Conservation (phyloP, 35 echinoderm and acorn worm species). For the Acanthaster planci region DNA sequence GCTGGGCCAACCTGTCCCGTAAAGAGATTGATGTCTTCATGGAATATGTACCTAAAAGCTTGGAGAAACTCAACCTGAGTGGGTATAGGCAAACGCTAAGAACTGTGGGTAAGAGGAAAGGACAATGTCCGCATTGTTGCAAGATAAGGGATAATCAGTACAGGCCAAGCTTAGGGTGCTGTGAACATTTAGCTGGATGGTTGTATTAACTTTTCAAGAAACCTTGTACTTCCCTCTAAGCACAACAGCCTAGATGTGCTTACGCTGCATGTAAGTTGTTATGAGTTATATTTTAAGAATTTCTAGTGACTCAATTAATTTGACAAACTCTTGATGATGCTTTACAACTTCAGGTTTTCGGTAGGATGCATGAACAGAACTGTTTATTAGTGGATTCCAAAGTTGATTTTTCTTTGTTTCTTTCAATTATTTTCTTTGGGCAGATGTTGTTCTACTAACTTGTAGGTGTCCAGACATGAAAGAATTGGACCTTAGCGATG, state of each 20-base stretch:
- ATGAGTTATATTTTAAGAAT: no score
- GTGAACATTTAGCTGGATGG: no score
- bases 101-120: constrained; percentile 39
- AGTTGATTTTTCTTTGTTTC: constrained; percentile 4
- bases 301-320: no score
- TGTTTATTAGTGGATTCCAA: background rate
- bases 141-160: no score
- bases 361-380: background rate
- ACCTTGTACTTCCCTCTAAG: no score
- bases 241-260: no score
- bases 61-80: constrained; percentile 72
- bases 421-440: constrained; percentile 20
- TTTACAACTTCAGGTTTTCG: no score
- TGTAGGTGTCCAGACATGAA: constrained; percentile 33
- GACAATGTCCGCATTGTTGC: background rate
- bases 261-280: no score
- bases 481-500: constrained; percentile 72
- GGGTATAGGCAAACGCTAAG: constrained; percentile 47
- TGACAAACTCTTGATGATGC: no score
- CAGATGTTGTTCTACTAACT: constrained; percentile 41
- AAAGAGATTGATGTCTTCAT: background rate
- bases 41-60: background rate
- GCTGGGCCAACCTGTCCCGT: constrained; percentile 40
- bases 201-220: no score
- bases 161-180: no score